Evolutionary conservation across 2,888 invertebrate species (phyloP).

Genomic region (Nebria brevicollis): DNA sequence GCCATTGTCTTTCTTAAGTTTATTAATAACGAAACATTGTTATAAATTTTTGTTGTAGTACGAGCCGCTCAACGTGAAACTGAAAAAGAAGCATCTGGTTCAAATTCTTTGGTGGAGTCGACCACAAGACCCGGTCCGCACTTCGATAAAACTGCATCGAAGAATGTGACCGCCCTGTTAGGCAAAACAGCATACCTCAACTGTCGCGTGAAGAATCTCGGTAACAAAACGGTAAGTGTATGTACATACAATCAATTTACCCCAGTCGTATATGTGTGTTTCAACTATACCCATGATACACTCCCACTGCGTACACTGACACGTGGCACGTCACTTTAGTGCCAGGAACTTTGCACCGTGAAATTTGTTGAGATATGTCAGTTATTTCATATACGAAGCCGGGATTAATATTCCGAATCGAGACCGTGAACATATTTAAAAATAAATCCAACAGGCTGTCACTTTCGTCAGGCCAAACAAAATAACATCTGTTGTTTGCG

Average conservation of each 20-base stretch:
- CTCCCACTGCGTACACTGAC: too few species aligned
- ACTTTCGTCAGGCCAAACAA: background rate
- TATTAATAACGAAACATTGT: too few species aligned
- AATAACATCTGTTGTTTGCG: background rate
- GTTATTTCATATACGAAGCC: background rate
- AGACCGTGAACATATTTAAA: background rate
- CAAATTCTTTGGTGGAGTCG: constrained; percentile 50
- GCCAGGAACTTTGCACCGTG: too few species aligned
- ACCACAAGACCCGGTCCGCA: constrained; percentile 60
- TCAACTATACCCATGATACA: too few species aligned
- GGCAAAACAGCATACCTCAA: constrained; percentile 91
- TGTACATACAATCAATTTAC: background rate
- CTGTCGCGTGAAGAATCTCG: constrained; percentile 89
- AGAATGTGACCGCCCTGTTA: constrained; percentile 79
- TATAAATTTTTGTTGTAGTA: constrained; percentile 8
- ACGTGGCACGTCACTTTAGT: too few species aligned
- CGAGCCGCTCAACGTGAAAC: constrained; percentile 34
- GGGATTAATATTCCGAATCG: background rate
- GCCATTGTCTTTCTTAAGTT: too few species aligned
- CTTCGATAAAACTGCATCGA: constrained; percentile 62
- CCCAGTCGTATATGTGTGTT: too few species aligned
- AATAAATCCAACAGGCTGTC: background rate
- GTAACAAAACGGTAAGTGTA: constrained; percentile 86
- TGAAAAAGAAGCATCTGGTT: constrained; percentile 38
- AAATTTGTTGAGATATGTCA: background rate